Conservation (phyloP, 2,888 invertebrate genomes). For the Sylvicola fuscatus region DNA sequence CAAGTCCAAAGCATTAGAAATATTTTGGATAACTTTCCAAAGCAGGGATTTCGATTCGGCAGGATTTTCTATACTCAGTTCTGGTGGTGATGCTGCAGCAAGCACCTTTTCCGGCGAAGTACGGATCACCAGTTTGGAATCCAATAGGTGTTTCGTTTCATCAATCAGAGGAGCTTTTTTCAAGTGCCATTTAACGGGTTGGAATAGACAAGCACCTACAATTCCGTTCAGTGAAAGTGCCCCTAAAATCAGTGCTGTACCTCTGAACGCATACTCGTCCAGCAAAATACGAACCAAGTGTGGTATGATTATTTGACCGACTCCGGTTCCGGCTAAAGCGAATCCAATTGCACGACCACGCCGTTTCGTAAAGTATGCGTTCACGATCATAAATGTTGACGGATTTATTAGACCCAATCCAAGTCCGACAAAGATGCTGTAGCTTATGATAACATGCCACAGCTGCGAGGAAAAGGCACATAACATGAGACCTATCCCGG, state of each 20-base stretch:
- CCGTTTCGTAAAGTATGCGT: conserved; percentile 43
- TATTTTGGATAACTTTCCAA: no score
- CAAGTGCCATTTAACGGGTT: conserved; percentile 37
- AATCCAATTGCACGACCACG: conserved; percentile 55
- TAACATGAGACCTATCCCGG: conserved; percentile 29
- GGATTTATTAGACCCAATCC: conserved; percentile 52
- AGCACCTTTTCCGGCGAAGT: no score
- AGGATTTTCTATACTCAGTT: no score
- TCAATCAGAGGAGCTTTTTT: conserved; percentile 17
- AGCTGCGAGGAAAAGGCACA: conserved; percentile 31
- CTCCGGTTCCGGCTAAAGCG: conserved; percentile 52
- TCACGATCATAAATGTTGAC: conserved; percentile 48
- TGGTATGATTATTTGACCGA: conserved; percentile 56
- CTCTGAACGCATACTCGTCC: conserved; percentile 39
- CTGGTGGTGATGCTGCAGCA: no score
- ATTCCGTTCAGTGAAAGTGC: conserved; percentile 40
- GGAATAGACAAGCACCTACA: conserved; percentile 33
- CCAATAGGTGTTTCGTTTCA: conserved; percentile 22
- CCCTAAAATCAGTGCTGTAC: conserved; percentile 40
- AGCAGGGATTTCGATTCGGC: no score
- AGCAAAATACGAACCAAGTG: conserved; percentile 43
- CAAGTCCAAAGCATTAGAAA: conserved; percentile 34
- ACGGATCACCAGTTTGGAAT: conserved; percentile 16
- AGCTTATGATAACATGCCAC: conserved; percentile 32
- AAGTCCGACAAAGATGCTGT: conserved; percentile 31